phyloP scores from a whole-genome alignment of 1,140 invertebrate species.

The Conus ventricosus region DNA sequence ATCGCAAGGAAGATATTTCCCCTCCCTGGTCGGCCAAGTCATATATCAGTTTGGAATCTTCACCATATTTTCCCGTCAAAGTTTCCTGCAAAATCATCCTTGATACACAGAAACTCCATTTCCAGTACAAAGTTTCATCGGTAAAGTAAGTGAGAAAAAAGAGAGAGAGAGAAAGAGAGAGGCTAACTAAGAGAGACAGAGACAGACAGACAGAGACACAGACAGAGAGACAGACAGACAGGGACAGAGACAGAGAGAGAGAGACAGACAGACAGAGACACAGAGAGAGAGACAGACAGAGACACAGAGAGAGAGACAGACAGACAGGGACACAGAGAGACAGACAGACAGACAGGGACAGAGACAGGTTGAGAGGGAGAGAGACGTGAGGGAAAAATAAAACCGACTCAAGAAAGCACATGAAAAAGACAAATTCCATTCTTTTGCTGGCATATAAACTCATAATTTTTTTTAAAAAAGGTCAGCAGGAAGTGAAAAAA shows the following conservation, averaged over 20 bases:
- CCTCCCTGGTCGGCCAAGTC: conserved; percentile 99
- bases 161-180: neutral
- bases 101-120: neutral
- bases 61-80: conserved; percentile 98
- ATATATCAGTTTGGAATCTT: conserved; percentile 99
- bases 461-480: too few relatives aligned
- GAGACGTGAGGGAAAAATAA: too few relatives aligned
- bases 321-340: neutral
- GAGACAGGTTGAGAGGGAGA: neutral
- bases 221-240: neutral
- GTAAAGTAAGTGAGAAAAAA: neutral
- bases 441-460: too few relatives aligned
- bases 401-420: too few relatives aligned
- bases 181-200: neutral
- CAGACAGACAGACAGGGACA: neutral
- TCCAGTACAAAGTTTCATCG: neutral
- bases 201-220: neutral
- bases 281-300: neutral
- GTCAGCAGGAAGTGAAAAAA: too few relatives aligned
- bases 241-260: neutral
- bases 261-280: neutral
- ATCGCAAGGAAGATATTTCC: conserved; percentile 82
- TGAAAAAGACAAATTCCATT: too few relatives aligned
- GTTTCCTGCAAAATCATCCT: conserved; percentile 84
- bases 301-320: neutral